These are phyloP conservation scores for Euphonia xanthogaster DNA, from an alignment of 2,797 vertebrate genomes.

Conservation along the genomic window DNA sequence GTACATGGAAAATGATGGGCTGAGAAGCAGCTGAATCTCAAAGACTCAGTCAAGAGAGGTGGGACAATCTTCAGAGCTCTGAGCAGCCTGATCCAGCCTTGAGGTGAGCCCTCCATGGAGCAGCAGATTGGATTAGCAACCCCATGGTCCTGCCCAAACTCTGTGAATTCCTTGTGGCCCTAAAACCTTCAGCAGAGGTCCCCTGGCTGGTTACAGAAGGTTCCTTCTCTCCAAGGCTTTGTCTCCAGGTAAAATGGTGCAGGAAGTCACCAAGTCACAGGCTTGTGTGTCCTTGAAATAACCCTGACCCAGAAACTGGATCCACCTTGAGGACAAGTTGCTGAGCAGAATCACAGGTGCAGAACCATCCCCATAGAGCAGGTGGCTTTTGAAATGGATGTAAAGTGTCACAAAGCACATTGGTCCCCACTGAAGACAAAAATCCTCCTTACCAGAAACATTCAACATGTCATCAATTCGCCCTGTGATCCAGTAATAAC, in stretches of 20 bases:
- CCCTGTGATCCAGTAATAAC: conserved; percentile 98
- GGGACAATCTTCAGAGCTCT: background rate
- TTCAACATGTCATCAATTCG: conserved; percentile 98
- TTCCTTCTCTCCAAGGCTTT: background rate
- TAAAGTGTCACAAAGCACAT: background rate
- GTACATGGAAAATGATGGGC: background rate
- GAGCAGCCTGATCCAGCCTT: background rate
- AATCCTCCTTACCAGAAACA: conserved; percentile 85
- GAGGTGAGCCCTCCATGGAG: background rate
- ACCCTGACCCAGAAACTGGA: background rate
- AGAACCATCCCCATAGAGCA: background rate
- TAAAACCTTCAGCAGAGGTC: background rate
- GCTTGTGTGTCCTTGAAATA: background rate
- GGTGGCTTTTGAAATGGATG: background rate
- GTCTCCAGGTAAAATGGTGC: background rate
- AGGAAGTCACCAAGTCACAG: background rate
- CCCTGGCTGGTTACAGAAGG: background rate
- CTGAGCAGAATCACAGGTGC: background rate
- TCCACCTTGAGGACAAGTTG: background rate
- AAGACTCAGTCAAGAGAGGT: background rate
- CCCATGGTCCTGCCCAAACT: background rate
- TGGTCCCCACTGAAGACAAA: background rate
- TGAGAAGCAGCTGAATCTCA: background rate
- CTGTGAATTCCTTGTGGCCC: background rate
- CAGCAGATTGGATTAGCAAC: background rate